Evolutionary conservation across 2,113 vertebrate species (phyloP).

Genomic region (Tricholaema leucomelas): DNA sequence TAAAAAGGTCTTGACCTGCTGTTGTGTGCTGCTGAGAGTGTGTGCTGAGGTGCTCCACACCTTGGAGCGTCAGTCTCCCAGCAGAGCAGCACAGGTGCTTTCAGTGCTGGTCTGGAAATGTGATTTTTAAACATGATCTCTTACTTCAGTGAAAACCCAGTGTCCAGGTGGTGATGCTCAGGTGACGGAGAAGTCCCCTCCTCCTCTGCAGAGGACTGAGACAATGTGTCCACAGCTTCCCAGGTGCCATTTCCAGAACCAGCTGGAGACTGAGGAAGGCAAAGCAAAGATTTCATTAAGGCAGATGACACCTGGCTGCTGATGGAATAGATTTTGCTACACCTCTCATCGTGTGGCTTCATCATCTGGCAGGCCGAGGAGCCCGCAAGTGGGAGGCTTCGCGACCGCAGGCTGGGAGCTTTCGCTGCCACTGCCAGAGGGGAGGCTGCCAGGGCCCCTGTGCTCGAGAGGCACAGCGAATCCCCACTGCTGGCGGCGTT

Average conservation of each 20-base stretch:
- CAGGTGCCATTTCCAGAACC: conserved; percentile 46
- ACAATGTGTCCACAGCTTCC: not conserved
- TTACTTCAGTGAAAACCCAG: conserved; percentile 92
- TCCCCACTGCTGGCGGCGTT: conserved; percentile 12
- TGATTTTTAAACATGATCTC: not conserved
- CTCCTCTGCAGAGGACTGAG: conserved; percentile 35
- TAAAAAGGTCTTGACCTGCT: not conserved
- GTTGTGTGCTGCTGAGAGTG: not conserved
- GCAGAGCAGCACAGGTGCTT: not conserved
- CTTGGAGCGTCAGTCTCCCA: not conserved
- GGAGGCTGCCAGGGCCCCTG: not conserved
- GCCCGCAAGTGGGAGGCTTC: conserved; percentile 79
- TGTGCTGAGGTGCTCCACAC: no score
- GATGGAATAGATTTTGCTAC: conserved; percentile 85
- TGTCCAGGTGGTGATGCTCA: conserved; percentile 62
- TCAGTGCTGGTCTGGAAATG: not conserved
- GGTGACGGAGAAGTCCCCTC: not conserved
- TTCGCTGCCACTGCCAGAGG: conserved; percentile 11
- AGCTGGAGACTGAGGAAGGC: conserved; percentile 72
- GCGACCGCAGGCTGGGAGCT: conserved; percentile 70
- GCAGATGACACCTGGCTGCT: conserved; percentile 90
- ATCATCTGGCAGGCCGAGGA: conserved; percentile 68
- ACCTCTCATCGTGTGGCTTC: conserved; percentile 62
- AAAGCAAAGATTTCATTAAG: conserved; percentile 86
- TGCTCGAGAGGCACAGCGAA: not conserved